phyloP scores from a whole-genome alignment of 2,888 invertebrate species.

The Prosopocoilus inquinatus region DNA sequence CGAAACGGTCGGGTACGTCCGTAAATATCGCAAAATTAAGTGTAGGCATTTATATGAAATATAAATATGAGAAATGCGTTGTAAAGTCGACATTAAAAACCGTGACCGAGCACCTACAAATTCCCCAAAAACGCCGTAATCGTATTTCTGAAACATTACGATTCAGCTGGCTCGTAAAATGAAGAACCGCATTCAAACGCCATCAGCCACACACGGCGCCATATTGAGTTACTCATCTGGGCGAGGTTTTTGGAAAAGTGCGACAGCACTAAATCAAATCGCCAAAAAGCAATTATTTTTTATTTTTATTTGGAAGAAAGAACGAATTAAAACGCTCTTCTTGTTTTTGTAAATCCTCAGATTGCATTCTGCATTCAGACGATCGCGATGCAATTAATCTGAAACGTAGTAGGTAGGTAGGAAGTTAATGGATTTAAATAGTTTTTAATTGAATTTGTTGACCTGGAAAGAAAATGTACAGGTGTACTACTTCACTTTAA shows the following conservation, averaged over 20 bases:
- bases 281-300: too few relatives aligned
- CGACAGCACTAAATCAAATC: neutral
- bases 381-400: too few relatives aligned
- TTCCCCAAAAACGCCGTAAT: slow-evolving; percentile 24
- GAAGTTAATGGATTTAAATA: too few relatives aligned
- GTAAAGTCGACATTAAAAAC: slow-evolving; percentile 21
- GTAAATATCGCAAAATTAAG: slow-evolving; percentile 27
- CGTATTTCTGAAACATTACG: slow-evolving; percentile 28
- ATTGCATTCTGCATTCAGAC: too few relatives aligned
- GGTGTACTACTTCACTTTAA: too few relatives aligned
- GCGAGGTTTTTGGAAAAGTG: neutral
- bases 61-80: slow-evolving; percentile 21
- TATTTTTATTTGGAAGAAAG: too few relatives aligned
- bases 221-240: slow-evolving; percentile 25
- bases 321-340: too few relatives aligned
- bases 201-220: slow-evolving; percentile 29
- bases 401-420: too few relatives aligned
- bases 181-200: slow-evolving; percentile 21
- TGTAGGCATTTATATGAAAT: slow-evolving; percentile 26
- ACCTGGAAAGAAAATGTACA: too few relatives aligned
- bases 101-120: slow-evolving; percentile 22
- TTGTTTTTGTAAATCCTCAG: too few relatives aligned
- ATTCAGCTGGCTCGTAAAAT: slow-evolving; percentile 28
- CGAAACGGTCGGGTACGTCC: slow-evolving; percentile 4
- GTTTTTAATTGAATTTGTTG: too few relatives aligned